A percentile compares a stretch with the other conserved stretches of the same genome.
phyloP scores from a whole-genome alignment of 1,140 invertebrate species.

The Epicauta chinensis region DNA sequence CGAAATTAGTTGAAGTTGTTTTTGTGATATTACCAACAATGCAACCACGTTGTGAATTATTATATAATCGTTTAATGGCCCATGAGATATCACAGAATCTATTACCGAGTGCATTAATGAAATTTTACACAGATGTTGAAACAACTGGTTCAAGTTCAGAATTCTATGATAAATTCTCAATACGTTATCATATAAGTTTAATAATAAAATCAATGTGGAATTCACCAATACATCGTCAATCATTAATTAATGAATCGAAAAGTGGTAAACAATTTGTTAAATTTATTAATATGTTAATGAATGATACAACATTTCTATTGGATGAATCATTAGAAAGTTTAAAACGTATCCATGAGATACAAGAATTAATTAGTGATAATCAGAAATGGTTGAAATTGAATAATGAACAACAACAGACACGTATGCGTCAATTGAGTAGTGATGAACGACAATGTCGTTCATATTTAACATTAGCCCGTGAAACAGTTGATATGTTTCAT shows the following conservation, averaged over 20 bases:
- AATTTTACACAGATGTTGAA: slow-evolving; percentile 98
- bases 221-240: slow-evolving; percentile 50
- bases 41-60: slow-evolving; percentile 55
- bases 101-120: slow-evolving; percentile 87
- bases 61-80: slow-evolving; percentile 62
- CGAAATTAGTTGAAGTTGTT: slow-evolving; percentile 91
- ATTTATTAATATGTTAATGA: slow-evolving; percentile 99
- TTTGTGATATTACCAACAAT: slow-evolving; percentile 86
- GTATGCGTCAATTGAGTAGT: slow-evolving; percentile 71
- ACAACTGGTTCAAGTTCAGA: slow-evolving; percentile 94
- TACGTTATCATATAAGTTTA: slow-evolving; percentile 94
- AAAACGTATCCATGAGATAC: slow-evolving; percentile 92
- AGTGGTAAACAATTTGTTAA: slow-evolving; percentile 92
- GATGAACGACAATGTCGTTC: slow-evolving; percentile 93
- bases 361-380: slow-evolving; percentile 72
- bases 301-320: slow-evolving; percentile 95
- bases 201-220: slow-evolving; percentile 71
- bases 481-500: slow-evolving; percentile 98
- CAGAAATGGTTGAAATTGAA: slow-evolving; percentile 58
- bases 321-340: slow-evolving; percentile 94
- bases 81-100: slow-evolving; percentile 78
- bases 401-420: slow-evolving; percentile 68
- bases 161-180: slow-evolving; percentile 99
- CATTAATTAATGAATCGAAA: slow-evolving; percentile 75
- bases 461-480: slow-evolving; percentile 88